These are phyloP conservation scores for Phrynocephalus versicolor DNA, from an alignment of 2,113 vertebrate genomes.

Conservation along the genomic window DNA sequence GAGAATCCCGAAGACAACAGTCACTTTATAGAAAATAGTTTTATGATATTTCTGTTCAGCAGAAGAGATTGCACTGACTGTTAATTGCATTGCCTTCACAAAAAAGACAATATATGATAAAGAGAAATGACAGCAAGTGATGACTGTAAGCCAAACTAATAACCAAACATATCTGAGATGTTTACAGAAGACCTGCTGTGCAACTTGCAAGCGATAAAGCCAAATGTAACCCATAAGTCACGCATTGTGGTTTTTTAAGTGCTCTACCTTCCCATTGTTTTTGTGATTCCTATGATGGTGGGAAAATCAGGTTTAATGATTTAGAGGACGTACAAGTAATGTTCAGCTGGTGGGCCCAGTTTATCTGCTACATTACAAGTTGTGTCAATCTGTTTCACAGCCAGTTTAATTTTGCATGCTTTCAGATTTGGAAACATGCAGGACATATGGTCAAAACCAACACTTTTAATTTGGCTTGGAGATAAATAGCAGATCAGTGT, in stretches of 20 bases:
- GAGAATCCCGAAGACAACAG: constrained; percentile 18
- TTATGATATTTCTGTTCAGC: constrained; percentile 52
- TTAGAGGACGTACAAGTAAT: not conserved
- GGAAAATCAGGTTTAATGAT: not conserved
- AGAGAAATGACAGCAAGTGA: constrained; percentile 12
- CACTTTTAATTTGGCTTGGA: not conserved
- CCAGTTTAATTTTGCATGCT: constrained; percentile 47
- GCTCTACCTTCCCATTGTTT: not conserved
- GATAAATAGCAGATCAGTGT: not conserved
- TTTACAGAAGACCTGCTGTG: not conserved
- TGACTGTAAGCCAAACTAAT: constrained; percentile 43
- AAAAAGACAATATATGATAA: constrained; percentile 37
- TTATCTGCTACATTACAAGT: not conserved
- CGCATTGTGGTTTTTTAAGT: not conserved
- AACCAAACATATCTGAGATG: constrained; percentile 31
- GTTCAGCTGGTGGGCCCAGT: not conserved
- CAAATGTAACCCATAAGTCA: not conserved
- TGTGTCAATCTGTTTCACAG: not conserved
- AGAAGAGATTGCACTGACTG: constrained; percentile 37
- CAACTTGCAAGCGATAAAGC: not conserved
- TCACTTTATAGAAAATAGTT: constrained; percentile 44
- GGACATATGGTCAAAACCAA: not conserved
- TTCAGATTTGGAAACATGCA: constrained; percentile 38
- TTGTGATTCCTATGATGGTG: not conserved
- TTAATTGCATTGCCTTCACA: constrained; percentile 19